Evolutionary conservation across 2,113 vertebrate species (phyloP).

Genomic region (Oncorhynchus masou): DNA sequence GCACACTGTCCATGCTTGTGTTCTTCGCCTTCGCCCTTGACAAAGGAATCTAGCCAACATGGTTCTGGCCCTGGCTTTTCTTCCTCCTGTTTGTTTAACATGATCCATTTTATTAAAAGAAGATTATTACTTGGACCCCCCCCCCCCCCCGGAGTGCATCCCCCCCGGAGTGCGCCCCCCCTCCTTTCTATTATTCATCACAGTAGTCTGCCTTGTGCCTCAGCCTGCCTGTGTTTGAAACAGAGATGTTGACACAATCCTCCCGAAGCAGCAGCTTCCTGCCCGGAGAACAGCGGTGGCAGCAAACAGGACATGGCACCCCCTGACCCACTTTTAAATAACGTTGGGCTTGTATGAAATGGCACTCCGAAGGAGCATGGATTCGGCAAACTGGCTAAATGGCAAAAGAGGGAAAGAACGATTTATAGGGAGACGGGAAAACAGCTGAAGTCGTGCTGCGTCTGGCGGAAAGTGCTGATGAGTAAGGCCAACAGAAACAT

Average conservation of each 20-base stretch:
- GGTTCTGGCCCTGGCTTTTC: too few relatives aligned
- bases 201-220: background rate
- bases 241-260: conserved; percentile 39
- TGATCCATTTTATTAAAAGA: too few relatives aligned
- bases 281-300: conserved; percentile 55
- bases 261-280: conserved; percentile 55
- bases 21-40: too few relatives aligned
- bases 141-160: too few relatives aligned
- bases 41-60: too few relatives aligned
- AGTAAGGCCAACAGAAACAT: conserved; percentile 36
- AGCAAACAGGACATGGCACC: conserved; percentile 69
- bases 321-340: conserved; percentile 61
- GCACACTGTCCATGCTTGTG: too few relatives aligned
- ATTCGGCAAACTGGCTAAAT: conserved; percentile 44
- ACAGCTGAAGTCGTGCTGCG: conserved; percentile 42
- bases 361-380: conserved; percentile 22
- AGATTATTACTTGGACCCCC: too few relatives aligned
- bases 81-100: too few relatives aligned
- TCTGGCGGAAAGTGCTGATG: conserved; percentile 56
- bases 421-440: conserved; percentile 36
- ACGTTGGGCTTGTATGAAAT: conserved; percentile 16
- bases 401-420: conserved; percentile 40
- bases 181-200: too few relatives aligned
- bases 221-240: conserved; percentile 2
- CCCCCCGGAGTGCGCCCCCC: too few relatives aligned